These are phyloP conservation scores for Drosophila bifasciata DNA, from an alignment of 1,140 invertebrate species.

Conservation along the genomic window DNA sequence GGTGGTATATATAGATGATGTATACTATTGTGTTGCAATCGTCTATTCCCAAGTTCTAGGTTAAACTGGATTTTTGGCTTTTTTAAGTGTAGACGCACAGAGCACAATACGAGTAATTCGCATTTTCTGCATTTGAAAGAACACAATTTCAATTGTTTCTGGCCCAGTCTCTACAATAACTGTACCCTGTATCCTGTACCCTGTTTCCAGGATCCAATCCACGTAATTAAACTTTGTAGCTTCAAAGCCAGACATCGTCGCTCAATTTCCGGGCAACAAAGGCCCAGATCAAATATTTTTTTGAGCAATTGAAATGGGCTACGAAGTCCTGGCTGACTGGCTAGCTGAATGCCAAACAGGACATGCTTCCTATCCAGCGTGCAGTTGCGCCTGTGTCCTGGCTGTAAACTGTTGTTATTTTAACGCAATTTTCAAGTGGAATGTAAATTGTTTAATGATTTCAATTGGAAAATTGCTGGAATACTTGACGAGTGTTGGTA, in stretches of 20 bases:
- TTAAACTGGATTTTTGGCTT: slow-evolving; percentile 40
- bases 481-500: slow-evolving; percentile 70
- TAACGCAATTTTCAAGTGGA: slow-evolving; percentile 83
- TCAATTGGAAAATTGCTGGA: slow-evolving; percentile 83
- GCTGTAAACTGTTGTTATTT: slow-evolving; percentile 82
- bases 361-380: slow-evolving; percentile 47
- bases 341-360: slow-evolving; percentile 48
- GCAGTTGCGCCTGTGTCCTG: slow-evolving; percentile 37
- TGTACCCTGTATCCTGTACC: slow-evolving; percentile 5
- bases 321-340: slow-evolving; percentile 44
- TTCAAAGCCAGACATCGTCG: slow-evolving; percentile 71
- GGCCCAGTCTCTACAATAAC: slow-evolving; percentile 19
- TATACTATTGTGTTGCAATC: too few species aligned
- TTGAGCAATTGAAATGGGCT: slow-evolving; percentile 77
- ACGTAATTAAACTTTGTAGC: slow-evolving; percentile 80
- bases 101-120: slow-evolving; percentile 55
- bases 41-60: too few species aligned
- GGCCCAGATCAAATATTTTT: slow-evolving; percentile 70
- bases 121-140: slow-evolving; percentile 65
- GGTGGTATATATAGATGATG: too few species aligned
- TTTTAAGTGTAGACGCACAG: slow-evolving; percentile 54
- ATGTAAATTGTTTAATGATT: slow-evolving; percentile 84
- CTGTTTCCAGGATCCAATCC: slow-evolving; percentile 13
- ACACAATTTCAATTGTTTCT: slow-evolving; percentile 55
- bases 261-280: slow-evolving; percentile 79